These are phyloP conservation scores for Trogon surrucura DNA, from an alignment of 2,113 vertebrate genomes.

Conservation along the genomic window DNA sequence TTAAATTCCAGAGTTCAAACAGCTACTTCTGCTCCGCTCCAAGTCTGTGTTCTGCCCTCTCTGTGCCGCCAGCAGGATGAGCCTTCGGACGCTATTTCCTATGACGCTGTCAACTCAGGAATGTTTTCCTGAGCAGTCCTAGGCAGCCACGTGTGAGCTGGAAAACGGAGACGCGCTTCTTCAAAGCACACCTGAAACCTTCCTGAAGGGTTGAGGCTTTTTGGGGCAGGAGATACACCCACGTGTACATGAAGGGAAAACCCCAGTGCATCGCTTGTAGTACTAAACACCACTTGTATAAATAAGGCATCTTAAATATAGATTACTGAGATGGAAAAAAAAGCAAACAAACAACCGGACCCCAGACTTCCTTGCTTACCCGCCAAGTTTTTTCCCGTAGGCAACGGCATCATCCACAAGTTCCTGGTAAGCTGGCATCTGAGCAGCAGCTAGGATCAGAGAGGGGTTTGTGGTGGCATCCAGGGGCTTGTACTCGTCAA, in stretches of 20 bases:
- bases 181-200: not conserved
- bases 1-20: not conserved
- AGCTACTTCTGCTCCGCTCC: not conserved
- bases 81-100: not conserved
- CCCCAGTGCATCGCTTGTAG: fast-evolving
- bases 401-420: constrained; percentile 90
- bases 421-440: constrained; percentile 91
- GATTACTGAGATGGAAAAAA: not conserved
- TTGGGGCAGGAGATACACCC: not conserved
- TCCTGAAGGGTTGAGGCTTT: not conserved
- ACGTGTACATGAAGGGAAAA: fast-evolving
- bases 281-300: not conserved
- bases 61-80: not conserved
- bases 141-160: not conserved
- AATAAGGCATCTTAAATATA: not conserved
- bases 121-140: not conserved
- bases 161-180: not conserved
- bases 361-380: constrained; percentile 75
- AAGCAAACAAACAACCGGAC: no score
- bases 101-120: not conserved
- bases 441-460: constrained; percentile 92
- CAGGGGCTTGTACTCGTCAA: constrained; percentile 95
- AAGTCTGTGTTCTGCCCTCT: not conserved
- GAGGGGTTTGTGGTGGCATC: constrained; percentile 99
- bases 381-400: constrained; percentile 85